Conservation (phyloP, 2,888 invertebrate species). For the Lepeophtheirus nordmannii region DNA sequence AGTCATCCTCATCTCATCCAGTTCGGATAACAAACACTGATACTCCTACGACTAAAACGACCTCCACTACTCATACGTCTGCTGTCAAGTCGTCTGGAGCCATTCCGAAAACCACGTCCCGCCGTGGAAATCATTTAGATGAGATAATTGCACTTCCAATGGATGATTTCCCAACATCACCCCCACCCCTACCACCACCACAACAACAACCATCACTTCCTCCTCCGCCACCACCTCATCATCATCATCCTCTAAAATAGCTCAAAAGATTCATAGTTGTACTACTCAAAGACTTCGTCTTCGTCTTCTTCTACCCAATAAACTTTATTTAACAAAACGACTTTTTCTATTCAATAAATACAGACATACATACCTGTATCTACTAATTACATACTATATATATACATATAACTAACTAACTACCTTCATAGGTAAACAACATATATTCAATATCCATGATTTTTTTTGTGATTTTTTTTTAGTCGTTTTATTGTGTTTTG, state of each 20-base stretch:
- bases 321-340: not conserved
- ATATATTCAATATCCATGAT: no score
- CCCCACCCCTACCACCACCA: no score
- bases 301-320: no score
- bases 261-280: not conserved
- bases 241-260: not conserved
- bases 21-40: not conserved
- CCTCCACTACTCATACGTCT: not conserved
- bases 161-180: conserved; percentile 7
- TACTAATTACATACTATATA: not conserved
- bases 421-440: no score
- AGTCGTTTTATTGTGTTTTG: no score
- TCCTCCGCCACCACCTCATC: no score
- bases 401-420: no score
- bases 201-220: no score
- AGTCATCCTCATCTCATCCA: no score
- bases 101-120: conserved; percentile 12
- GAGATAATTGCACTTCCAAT: conserved; percentile 21
- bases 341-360: not conserved
- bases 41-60: not conserved
- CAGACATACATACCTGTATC: not conserved
- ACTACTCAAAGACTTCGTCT: not conserved
- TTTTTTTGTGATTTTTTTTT: no score
- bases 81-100: conserved; percentile 6
- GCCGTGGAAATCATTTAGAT: conserved; percentile 11